Evolutionary conservation across 1,140 invertebrate genomes (phyloP), one percentile per base, ranked within the genome.

Genomic region (Galendromus occidentalis): DNA sequence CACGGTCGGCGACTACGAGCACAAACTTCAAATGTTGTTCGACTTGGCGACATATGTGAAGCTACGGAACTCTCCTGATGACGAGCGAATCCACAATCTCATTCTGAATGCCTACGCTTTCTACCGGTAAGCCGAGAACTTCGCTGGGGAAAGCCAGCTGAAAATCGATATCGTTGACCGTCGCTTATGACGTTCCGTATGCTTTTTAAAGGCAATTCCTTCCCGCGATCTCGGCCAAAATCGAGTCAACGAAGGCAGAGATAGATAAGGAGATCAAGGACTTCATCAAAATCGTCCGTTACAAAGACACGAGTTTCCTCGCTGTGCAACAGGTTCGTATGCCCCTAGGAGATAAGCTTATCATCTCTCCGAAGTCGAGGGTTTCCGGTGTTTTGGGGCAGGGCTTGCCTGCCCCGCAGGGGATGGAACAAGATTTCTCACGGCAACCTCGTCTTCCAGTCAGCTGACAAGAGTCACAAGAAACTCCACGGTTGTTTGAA

Each of bases 271-370:
- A 68, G n/a, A 39, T 75, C 18, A 72, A 81, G 68, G 88, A 94
- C 67, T 92, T 91, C 74, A 86, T 97, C 0, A 95, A 96, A 74
- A 95, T 98, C 45, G 86, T 85, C n/a, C 80, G 88, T 39, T 98
- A 92, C 86, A 92, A 88, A 72, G 92, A 98, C 72, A 83, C 92
- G 1, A 95, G 86, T 72, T 93, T 93, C 73, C 95, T 87, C 83
- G 83, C 88, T n/a, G 82, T 98, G 7, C 91, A 88, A 69, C 84
- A 87, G 69, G 71, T 47, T 7, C 6, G 45, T 70, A 69, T 1
- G 67, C 18, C 18, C 12, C 28, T 25, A 47, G 70, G 1, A 63
- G 69, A 22, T 69, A 71, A 42, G 73, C 68, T 17, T 73, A 73
- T 66, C 63, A 64, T 25, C 9, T 39, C 33, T 4, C 33, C 9